These are phyloP conservation scores for Shargacucullia verbasci DNA, from an alignment of 2,888 invertebrate species.

Conservation along the genomic window DNA sequence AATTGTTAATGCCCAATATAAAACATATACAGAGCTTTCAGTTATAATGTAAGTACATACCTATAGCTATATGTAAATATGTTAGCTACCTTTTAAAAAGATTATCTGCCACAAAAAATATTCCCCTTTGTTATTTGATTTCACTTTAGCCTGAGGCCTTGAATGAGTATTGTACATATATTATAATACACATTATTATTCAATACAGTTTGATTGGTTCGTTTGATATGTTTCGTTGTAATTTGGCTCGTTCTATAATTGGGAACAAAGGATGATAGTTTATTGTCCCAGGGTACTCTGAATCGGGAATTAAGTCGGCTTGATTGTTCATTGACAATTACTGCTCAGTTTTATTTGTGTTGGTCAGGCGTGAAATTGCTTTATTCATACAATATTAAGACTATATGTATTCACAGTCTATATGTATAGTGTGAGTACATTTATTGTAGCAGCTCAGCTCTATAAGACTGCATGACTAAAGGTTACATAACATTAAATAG, in stretches of 20 bases:
- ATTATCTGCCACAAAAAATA: slow-evolving; percentile 21
- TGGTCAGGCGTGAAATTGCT: slow-evolving; percentile 47
- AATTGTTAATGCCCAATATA: no score
- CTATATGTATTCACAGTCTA: no score
- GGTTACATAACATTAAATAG: no score
- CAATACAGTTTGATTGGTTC: slow-evolving; percentile 56
- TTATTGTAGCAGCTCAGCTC: no score
- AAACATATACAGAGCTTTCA: no score
- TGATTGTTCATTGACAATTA: slow-evolving; percentile 31
- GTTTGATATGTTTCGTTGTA: slow-evolving; percentile 61
- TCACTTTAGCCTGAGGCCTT: slow-evolving; percentile 30
- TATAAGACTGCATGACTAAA: no score
- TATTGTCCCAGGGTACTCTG: slow-evolving; percentile 57
- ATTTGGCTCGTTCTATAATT: slow-evolving; percentile 72
- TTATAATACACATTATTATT: slow-evolving; percentile 16
- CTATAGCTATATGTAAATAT: slow-evolving; percentile 10
- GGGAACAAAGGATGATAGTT: slow-evolving; percentile 71
- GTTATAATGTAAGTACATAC: neutral
- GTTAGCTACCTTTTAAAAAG: slow-evolving; percentile 17
- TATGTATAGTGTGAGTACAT: no score
- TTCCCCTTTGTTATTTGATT: slow-evolving; percentile 36
- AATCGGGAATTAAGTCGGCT: slow-evolving; percentile 41
- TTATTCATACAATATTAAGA: slow-evolving; percentile 26
- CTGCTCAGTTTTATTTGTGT: slow-evolving; percentile 20
- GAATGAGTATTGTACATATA: slow-evolving; percentile 20